These are phyloP conservation scores for Eilema caniola DNA, from an alignment of 2,888 invertebrate genomes.

Conservation along the genomic window DNA sequence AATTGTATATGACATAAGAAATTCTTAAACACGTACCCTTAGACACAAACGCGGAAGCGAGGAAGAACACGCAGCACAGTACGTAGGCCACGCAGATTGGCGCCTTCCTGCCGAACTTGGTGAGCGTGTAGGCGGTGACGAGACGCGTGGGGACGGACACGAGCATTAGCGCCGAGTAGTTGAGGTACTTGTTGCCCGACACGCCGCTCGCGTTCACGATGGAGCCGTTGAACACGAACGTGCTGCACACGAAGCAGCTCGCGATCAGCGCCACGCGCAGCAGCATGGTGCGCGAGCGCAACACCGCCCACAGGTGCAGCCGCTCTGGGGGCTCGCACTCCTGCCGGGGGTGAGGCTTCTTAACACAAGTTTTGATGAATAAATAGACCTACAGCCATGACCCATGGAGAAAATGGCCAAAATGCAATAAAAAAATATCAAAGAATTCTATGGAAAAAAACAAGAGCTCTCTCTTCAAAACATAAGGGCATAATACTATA, in stretches of 20 bases:
- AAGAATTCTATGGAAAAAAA: too few relatives aligned
- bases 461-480: too few relatives aligned
- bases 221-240: slow-evolving; percentile 92
- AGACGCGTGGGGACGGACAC: slow-evolving; percentile 89
- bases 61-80: slow-evolving; percentile 83
- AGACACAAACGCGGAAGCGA: slow-evolving; percentile 86
- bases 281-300: slow-evolving; percentile 72
- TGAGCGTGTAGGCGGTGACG: slow-evolving; percentile 85
- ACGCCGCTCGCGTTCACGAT: slow-evolving; percentile 92
- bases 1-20: not conserved
- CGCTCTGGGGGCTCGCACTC: slow-evolving; percentile 46
- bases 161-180: slow-evolving; percentile 89
- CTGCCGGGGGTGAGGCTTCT: slow-evolving; percentile 47
- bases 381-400: too few relatives aligned
- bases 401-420: too few relatives aligned
- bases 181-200: slow-evolving; percentile 91
- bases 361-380: too few relatives aligned
- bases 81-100: slow-evolving; percentile 78
- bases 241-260: slow-evolving; percentile 90
- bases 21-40: slow-evolving; percentile 68
- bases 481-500: too few relatives aligned
- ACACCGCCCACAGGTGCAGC: slow-evolving; percentile 59
- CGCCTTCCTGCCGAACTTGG: slow-evolving; percentile 86
- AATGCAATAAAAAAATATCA: too few relatives aligned
- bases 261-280: slow-evolving; percentile 74